Percentiles rank a stretch among this genome's conserved stretches.
phyloP scores from a whole-genome alignment of 2,888 invertebrate genomes.

The Metacarcinus magister region DNA sequence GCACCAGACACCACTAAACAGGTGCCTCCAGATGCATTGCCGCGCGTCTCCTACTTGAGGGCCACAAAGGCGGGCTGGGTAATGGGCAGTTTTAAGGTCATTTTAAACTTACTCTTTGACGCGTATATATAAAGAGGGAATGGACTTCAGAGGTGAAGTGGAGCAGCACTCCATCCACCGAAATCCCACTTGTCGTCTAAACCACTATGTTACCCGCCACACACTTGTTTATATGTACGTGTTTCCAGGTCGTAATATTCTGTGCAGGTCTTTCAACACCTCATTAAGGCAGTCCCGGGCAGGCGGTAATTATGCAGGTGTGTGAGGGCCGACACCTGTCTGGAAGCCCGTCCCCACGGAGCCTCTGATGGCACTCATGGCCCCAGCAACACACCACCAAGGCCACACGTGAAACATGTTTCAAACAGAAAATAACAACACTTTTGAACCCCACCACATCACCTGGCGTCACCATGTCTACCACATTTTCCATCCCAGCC shows the following conservation, averaged over 20 bases:
- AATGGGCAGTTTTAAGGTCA: background rate
- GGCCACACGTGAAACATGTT: background rate
- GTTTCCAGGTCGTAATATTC: conserved; percentile 6
- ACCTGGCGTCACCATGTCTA: background rate
- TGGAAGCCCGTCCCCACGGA: background rate
- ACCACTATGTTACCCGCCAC: background rate
- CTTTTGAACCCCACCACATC: background rate
- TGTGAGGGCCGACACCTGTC: conserved; percentile 49
- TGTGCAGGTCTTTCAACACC: conserved; percentile 7
- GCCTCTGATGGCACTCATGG: background rate
- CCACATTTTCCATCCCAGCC: background rate
- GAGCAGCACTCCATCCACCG: background rate
- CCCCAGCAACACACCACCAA: background rate
- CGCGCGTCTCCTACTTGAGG: background rate
- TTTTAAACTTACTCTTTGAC: background rate
- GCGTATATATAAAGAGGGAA: background rate
- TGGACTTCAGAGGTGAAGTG: background rate
- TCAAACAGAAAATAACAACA: background rate
- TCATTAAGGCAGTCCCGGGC: conserved; percentile 19
- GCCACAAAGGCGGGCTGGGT: background rate
- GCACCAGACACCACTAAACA: background rate
- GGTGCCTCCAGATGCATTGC: background rate
- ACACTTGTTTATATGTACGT: conserved; percentile 49
- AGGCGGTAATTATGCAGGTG: conserved; percentile 49
- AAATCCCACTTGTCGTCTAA: background rate